A percentile compares a stretch with the other conserved stretches of the same genome.
Conservation (phyloP, 2,888 invertebrate genomes). For the Fabriciana adippe region DNA sequence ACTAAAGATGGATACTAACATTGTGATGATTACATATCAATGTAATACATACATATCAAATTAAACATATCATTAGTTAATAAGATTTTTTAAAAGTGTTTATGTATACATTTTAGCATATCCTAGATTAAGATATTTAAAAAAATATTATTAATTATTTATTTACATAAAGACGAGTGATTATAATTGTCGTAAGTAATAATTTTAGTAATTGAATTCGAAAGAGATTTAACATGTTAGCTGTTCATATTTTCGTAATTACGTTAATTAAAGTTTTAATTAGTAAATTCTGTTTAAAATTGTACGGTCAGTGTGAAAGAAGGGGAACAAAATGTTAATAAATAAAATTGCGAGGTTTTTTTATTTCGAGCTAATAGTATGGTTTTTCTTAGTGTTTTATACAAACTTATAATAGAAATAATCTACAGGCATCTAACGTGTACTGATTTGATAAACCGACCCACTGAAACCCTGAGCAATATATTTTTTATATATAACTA, state of each 20-base stretch:
- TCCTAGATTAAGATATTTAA: conserved; percentile 55
- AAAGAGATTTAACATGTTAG: conserved; percentile 40
- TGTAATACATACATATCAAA: conserved; percentile 61
- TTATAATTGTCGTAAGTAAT: conserved; percentile 39
- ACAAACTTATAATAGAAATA: conserved; percentile 50
- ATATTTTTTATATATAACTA: conserved; percentile 79
- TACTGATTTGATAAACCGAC: conserved; percentile 77
- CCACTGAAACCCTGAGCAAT: conserved; percentile 79
- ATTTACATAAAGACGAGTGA: conserved; percentile 47
- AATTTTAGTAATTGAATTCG: conserved; percentile 40
- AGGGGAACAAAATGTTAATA: conserved; percentile 53
- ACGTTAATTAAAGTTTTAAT: conserved; percentile 28
- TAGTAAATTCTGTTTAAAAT: conserved; percentile 34
- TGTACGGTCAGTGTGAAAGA: conserved; percentile 48
- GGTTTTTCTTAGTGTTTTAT: conserved; percentile 45
- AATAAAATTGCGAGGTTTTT: conserved; percentile 37
- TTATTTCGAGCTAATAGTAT: conserved; percentile 37
- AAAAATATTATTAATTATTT: conserved; percentile 48
- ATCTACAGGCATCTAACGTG: conserved; percentile 57
- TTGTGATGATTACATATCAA: conserved; percentile 73
- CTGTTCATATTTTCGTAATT: conserved; percentile 35
- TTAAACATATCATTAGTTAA: conserved; percentile 70
- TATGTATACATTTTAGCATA: conserved; percentile 75
- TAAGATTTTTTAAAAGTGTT: conserved; percentile 74
- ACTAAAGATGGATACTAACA: conserved; percentile 41